Base-by-base conservation (phyloP, 2,113 vertebrate species). In the Nannobrachium achirus region DNA sequence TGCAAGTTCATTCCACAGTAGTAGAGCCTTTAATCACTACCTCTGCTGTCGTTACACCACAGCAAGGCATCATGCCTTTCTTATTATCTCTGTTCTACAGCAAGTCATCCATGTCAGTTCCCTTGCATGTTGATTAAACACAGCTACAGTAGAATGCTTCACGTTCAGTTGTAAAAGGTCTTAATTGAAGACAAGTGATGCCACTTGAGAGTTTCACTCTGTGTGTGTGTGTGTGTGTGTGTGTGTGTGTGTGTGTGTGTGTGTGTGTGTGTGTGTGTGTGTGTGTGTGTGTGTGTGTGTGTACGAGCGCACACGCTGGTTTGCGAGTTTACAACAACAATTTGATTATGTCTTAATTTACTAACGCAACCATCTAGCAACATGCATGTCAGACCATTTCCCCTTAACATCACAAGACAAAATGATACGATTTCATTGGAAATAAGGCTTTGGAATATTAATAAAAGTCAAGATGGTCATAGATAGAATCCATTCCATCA, bases 261-360 rank as follows among this genome's bases (percentile, higher is more conserved):
- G 25, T 2, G 25, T 33, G 25, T 2, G 25, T 33, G 25, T 2
- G 25, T 33, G 25, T 2, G 25, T 25, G 25, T 25, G 25, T 25
- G 25, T 25, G 25, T 25, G 25, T 25, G 25, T 25, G 25, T 25
- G 25, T 25, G 25, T 25, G 25, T 25, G 25, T 25, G 25, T 25
- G 25, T 5, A 1, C 6, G 25, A 3, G 3, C 6, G n/a, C n/a
- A n/a, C n/a, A n/a, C n/a, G 39, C 55, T 40, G 64, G 52, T 72
- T 63, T 60, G 45, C 71, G 69, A 71, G 60, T 74, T 80, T 41
- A 40, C 48, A 75, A 38, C 8, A 4, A 52, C 63, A 74, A 71
- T 65, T 72, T 73, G 73, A 80, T 80, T 71, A 82, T 25, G 41
- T 49, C 58, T 72, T 84, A 58, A 82, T 86, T 84, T 60, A 67